These are phyloP conservation scores for Cydia fagiglandana DNA, from an alignment of 1,140 invertebrate genomes.

Conservation along the genomic window DNA sequence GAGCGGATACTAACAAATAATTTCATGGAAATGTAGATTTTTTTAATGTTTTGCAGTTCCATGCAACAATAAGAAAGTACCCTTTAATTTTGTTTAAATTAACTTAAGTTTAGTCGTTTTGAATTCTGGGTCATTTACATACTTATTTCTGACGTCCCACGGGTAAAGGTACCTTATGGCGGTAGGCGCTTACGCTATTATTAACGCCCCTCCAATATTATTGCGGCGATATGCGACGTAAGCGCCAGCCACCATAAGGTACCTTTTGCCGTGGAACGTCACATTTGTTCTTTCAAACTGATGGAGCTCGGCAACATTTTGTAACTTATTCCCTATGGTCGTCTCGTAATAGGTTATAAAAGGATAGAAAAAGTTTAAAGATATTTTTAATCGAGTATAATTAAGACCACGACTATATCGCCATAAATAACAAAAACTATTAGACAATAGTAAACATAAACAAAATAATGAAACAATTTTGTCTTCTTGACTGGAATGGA, in stretches of 20 bases:
- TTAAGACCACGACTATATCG: slow-evolving; percentile 5
- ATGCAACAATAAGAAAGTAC: neutral
- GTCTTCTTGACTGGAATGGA: slow-evolving; percentile 58
- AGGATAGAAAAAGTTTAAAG: neutral
- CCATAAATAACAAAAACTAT: slow-evolving; percentile 52
- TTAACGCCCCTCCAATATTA: no score
- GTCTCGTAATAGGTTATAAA: neutral
- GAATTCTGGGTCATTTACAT: slow-evolving; percentile 22
- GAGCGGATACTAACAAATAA: neutral
- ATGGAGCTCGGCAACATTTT: neutral
- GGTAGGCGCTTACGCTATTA: no score
- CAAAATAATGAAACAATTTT: slow-evolving; percentile 64
- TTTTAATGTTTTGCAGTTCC: neutral
- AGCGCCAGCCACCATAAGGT: no score
- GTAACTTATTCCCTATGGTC: slow-evolving; percentile 20
- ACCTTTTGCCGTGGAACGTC: no score
- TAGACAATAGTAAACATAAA: slow-evolving; percentile 67
- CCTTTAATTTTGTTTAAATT: slow-evolving; percentile 5
- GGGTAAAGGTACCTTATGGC: no score
- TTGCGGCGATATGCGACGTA: no score
- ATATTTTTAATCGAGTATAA: slow-evolving; percentile 6
- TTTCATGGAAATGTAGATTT: neutral
- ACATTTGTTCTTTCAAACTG: slow-evolving; percentile 15
- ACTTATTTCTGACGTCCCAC: no score
- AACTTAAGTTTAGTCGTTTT: slow-evolving; percentile 25